Evolutionary conservation across 2,113 vertebrate genomes (phyloP).

Genomic region (Scartelaos histophorus): DNA sequence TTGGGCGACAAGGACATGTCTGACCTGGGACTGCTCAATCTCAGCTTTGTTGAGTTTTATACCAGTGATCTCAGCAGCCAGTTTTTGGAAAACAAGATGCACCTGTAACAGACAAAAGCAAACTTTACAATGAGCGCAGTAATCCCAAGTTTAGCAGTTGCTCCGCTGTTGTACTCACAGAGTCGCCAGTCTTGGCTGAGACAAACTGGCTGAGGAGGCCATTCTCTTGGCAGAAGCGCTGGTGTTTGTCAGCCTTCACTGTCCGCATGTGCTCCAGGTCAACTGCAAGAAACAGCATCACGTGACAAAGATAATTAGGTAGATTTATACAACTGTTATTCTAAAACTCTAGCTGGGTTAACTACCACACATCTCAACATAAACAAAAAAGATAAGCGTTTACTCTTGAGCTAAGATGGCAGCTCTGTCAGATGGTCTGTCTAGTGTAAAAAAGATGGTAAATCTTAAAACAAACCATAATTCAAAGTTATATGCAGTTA

Average conservation of each 20-base stretch:
- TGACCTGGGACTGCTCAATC: slow-evolving; percentile 98
- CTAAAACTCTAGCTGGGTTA: slow-evolving; percentile 39
- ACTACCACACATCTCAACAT: slow-evolving; percentile 50
- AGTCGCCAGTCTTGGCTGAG: slow-evolving; percentile 96
- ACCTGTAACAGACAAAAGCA: slow-evolving; percentile 83
- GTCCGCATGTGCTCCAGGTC: slow-evolving; percentile 98
- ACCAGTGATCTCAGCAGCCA: slow-evolving; percentile 95
- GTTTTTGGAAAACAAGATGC: slow-evolving; percentile 95
- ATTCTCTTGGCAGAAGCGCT: slow-evolving; percentile 95
- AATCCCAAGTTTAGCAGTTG: not conserved
- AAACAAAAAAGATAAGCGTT: slow-evolving; percentile 67
- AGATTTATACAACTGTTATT: slow-evolving; percentile 45
- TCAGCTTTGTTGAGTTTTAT: slow-evolving; percentile 99
- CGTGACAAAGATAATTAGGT: slow-evolving; percentile 47
- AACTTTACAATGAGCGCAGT: not conserved
- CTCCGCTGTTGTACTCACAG: slow-evolving; percentile 79
- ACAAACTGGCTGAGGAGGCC: slow-evolving; percentile 92
- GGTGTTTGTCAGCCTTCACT: slow-evolving; percentile 95
- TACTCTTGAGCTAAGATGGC: slow-evolving; percentile 56
- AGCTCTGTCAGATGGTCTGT: slow-evolving; percentile 30
- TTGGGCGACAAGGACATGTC: slow-evolving; percentile 8
- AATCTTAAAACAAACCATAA: slow-evolving; percentile 42
- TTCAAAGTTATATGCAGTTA: slow-evolving; percentile 25
- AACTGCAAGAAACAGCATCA: slow-evolving; percentile 78
- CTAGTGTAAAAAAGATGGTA: slow-evolving; percentile 35